phyloP scores from a whole-genome alignment of 2,797 vertebrate species.

The Rhinophrynus dorsalis region DNA sequence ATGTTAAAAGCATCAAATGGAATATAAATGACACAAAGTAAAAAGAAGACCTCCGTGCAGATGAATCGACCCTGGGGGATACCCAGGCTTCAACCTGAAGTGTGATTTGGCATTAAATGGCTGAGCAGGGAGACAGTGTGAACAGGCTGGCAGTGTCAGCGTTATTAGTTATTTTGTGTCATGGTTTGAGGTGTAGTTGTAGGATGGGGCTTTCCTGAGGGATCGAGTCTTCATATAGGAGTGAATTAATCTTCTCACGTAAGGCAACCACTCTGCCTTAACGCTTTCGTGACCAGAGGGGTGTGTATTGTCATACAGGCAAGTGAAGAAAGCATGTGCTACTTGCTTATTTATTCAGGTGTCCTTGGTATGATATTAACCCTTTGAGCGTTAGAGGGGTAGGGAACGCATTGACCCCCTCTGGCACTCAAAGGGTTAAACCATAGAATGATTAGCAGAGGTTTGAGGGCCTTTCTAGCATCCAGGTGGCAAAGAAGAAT shows the following conservation, averaged over 20 bases:
- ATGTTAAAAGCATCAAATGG: constrained; percentile 24
- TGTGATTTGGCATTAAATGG: constrained; percentile 38
- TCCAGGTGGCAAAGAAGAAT: too few relatives aligned
- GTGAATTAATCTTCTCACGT: background rate
- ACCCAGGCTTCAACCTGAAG: constrained; percentile 1
- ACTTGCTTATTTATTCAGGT: too few relatives aligned
- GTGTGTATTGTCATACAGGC: too few relatives aligned
- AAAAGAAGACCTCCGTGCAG: background rate
- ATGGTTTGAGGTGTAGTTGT: constrained; percentile 10
- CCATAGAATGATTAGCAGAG: too few relatives aligned
- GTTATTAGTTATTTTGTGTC: constrained; percentile 20
- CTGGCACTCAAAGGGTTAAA: too few relatives aligned
- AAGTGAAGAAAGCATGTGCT: too few relatives aligned
- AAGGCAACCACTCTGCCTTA: background rate
- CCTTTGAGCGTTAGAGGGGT: too few relatives aligned
- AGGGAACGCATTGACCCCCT: too few relatives aligned
- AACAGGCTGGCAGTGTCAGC: constrained; percentile 3
- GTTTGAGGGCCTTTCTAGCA: too few relatives aligned
- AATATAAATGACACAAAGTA: constrained; percentile 24
- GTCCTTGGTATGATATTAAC: too few relatives aligned
- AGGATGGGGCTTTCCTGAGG: background rate
- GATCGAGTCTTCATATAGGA: background rate
- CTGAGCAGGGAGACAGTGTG: background rate
- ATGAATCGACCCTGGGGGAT: constrained; percentile 17
- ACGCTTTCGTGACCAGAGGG: too few relatives aligned